Evolutionary conservation across 1,140 invertebrate species (phyloP), one percentile per base, ranked within the genome.

Genomic region (Ladona fulva): DNA sequence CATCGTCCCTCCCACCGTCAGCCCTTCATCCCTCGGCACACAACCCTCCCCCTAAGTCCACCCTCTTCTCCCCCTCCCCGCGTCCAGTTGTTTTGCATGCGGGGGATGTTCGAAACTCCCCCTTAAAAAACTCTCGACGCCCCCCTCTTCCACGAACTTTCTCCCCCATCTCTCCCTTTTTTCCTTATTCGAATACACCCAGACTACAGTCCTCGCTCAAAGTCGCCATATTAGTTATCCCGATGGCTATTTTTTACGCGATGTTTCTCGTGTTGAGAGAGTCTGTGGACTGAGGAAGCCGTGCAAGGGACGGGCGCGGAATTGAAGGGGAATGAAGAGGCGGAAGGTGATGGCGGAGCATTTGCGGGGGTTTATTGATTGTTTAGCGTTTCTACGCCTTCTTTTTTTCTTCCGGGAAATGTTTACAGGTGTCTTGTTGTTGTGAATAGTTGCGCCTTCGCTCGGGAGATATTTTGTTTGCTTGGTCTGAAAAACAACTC

Each of bases 171-270:
- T 19, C 19, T 52, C 44, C 19, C 19, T 52, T 52, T 52, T 52
- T 52, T 52, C 44, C 44, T 52, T 19, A 52, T 19, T 52, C 44
- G 19, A 10, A 52, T 52, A 11, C 52, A 16, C 3, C 29, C 29
- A 22, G 52, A 66, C 52, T 22, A 66, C 14, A n/a, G n/a, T n/a
- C n/a, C n/a, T n/a, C n/a, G n/a, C n/a, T n/a, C n/a, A n/a, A n/a
- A n/a, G 52, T 66, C 52, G 52, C 52, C 52, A 66, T 66, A 66
- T 66, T 66, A 66, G 52, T 66, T 66, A 37, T 66, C 12, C 52
- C n/a, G n/a, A 66, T 22, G 52, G 52, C 16, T 22, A 66, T 66
- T 66, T 66, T 66, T 66, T 66, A 66, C 14, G n/a, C 52, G 52
- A 22, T 16, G 16, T 6, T 12, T 66, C 1, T 66, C n/a, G 52